Evolutionary conservation across 2,888 invertebrate species (phyloP), one percentile per base, ranked within the genome.

Genomic region (Mechanitis messenoides): DNA sequence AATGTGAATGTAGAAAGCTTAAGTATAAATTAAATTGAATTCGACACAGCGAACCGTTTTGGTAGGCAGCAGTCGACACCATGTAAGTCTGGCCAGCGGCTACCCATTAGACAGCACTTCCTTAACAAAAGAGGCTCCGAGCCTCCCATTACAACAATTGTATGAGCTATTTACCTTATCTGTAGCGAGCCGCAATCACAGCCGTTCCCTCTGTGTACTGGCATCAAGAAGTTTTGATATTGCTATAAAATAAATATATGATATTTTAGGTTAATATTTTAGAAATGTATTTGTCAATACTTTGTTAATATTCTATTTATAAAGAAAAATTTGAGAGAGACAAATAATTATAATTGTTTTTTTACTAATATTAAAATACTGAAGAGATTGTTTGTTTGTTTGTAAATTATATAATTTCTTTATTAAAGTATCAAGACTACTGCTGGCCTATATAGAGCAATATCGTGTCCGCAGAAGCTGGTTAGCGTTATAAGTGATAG

Each of bases 111-210:
- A 76, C 74, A 80, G 79, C 79, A 84, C 84, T 87, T 87, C 87
- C 87, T 83, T 80, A 85, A 89, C 88, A 88, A 89, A 87, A 85
- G 87, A 81, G 83, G 85, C 83, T 79, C 72, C 73, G 77, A 79
- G 79, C 79, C 82, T 81, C 81, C 84, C 81, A 85, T 86, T 86
- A 83, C 78, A 83, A 85, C 88, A 84, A 90, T 88, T 88, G 87
- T 89, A 89, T 87, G 89, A 89, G 87, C 89, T 88, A 89, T 90
- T 90, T 90, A 85, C 89, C 89, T 89, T 90, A 89, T 88, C 87
- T 82, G 89, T 84, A 79, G 74, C 74, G 73, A 73, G 76, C 76
- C 75, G 79, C 84, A 87, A 89, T 90, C 87, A 87, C 84, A 86
- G 80, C 74, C 80, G 82, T 80, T 81, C 71, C 79, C 71, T 74